These are phyloP conservation scores for Vombatus ursinus DNA, from an alignment of 2,113 vertebrate genomes.

Conservation along the genomic window DNA sequence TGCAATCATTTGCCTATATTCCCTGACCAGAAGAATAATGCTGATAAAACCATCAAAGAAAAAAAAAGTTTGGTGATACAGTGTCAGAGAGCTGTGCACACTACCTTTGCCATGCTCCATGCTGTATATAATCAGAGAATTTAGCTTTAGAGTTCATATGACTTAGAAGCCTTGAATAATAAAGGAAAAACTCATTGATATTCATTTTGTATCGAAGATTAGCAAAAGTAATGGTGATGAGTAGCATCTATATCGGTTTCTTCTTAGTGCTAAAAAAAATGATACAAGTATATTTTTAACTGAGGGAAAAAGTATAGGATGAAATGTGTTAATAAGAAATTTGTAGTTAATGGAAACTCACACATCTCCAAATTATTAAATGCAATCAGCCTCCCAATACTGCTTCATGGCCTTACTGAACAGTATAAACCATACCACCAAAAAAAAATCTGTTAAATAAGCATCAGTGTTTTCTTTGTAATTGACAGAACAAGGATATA, in stretches of 20 bases:
- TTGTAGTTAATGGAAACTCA: neutral
- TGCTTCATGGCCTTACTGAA: neutral
- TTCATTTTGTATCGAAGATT: conserved; percentile 29
- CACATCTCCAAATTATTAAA: neutral
- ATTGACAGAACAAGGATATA: neutral
- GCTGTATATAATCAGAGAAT: neutral
- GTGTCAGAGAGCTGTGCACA: neutral
- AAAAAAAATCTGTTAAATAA: conserved; percentile 40
- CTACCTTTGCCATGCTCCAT: neutral
- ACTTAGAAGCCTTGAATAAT: neutral
- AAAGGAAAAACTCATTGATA: neutral
- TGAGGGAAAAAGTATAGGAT: neutral
- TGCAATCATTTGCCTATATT: neutral
- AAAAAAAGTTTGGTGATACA: conserved; percentile 9
- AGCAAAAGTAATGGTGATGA: neutral
- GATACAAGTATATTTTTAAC: conserved; percentile 30
- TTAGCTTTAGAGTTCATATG: neutral
- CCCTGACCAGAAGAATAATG: conserved; percentile 8
- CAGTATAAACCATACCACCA: neutral
- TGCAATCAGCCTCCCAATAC: neutral
- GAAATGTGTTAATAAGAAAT: conserved; percentile 17
- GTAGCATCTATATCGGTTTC: conserved; percentile 41
- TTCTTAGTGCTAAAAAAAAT: conserved; percentile 28
- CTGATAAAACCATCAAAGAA: neutral
- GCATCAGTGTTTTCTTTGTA: neutral